Evolutionary conservation across 1,140 invertebrate species (phyloP), one percentile per base, ranked within the genome.

Genomic region (Solenopsis fugax): DNA sequence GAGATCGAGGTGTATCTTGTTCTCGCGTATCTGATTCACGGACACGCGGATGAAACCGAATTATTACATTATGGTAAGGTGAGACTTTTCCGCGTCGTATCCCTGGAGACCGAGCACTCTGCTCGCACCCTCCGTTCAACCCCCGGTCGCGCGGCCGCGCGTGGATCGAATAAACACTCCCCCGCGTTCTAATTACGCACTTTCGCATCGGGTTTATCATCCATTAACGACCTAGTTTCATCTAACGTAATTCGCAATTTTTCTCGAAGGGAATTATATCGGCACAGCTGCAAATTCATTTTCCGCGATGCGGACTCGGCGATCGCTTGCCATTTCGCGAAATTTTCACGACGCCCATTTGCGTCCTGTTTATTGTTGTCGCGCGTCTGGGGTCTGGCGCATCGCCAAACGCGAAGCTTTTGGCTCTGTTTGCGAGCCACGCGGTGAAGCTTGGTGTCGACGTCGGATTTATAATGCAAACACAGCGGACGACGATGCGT

Each of bases 321-420:
- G n/a, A n/a, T n/a, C n/a, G 60, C 5, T 67, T 52, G 24, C 10
- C 60, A 41, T 67, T 54, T 72, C 67, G 24, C 21, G 65, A 34
- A 29, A 58, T 82, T 45, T 58, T 80, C 2, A 18, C 56, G 21
- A 50, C 21, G 52, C 24, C 69, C 64, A 65, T 78, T 78, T n/a
- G 18, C 18, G 52, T 16, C 29, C 18, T 67, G 52, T 72, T 72
- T 72, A 37, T 37, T 29, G 6, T 29, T 10, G 58, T 78, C 21
- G 4, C 50, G 34, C n/a, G n/a, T n/a, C n/a, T n/a, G n/a, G n/a
- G n/a, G n/a, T 71, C 52, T 72, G 78, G 78, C 78, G 4, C 16
- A 7, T 2, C 9, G 50, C 78, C 78, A 71, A 81, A 29, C n/a
- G 54, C 64, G n/a, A 3, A 10, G 13, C 34, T n/a, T 16, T 52